Percentiles rank a stretch among this genome's conserved stretches.
These are phyloP conservation scores for Tenodera sinensis DNA, from an alignment of 2,888 invertebrate species.

Conservation along the genomic window DNA sequence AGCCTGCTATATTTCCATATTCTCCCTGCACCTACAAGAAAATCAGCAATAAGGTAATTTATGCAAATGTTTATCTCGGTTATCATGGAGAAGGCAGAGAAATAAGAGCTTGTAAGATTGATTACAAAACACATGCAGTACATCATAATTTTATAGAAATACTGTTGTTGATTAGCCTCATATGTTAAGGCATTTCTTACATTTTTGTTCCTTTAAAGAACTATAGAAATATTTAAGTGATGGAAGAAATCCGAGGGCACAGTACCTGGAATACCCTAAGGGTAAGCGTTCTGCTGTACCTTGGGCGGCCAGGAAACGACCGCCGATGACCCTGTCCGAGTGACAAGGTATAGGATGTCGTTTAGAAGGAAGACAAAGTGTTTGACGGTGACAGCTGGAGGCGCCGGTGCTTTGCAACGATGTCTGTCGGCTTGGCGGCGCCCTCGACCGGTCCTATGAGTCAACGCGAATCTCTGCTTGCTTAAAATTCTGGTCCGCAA, in stretches of 20 bases:
- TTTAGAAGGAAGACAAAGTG: not conserved
- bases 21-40: too few relatives aligned
- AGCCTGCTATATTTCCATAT: too few relatives aligned
- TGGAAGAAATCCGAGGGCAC: not conserved
- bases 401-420: not conserved
- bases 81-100: too few relatives aligned
- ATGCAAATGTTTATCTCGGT: too few relatives aligned
- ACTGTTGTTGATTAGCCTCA: too few relatives aligned
- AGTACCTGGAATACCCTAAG: not conserved
- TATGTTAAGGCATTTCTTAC: too few relatives aligned
- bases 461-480: not conserved
- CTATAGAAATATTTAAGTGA: not conserved
- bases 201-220: not conserved
- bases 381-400: not conserved
- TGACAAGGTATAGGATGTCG: not conserved
- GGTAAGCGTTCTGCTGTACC: not conserved
- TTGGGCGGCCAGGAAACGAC: not conserved
- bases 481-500: not conserved
- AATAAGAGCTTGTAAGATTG: too few relatives aligned
- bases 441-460: not conserved
- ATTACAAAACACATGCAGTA: too few relatives aligned
- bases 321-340: not conserved
- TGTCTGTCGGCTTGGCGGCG: not conserved
- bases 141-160: too few relatives aligned
- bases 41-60: too few relatives aligned